Evolutionary conservation across 2,113 vertebrate species (phyloP), one percentile per base, ranked within the genome.

Genomic region (Thalassarche chlororhynchos): DNA sequence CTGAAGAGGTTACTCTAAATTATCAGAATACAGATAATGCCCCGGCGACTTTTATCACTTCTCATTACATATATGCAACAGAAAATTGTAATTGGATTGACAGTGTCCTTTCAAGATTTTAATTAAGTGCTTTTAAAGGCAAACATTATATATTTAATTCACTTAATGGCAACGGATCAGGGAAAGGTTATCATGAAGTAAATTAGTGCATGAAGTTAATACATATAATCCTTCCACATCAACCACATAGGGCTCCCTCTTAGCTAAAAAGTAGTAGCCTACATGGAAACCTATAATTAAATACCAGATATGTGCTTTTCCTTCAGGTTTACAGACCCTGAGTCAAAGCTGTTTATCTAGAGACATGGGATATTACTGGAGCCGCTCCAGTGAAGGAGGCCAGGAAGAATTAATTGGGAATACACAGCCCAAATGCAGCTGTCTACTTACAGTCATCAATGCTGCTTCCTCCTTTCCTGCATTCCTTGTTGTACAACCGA

Each of bases 401-500:
- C 61, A 31, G 55, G 49, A 71, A 51, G 25, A 78, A 84, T 25
- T 55, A 60, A 44, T 3, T 40, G 4, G 57, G 36, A 84, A 54
- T 42, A 80, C 9, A 34, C 51, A 87, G 60, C 17, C 32, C 70
- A 76, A 87, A 82, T 13, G 34, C 55, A 89, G 31, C 8, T 58
- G 36, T 58, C 76, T 78, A 98, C 99, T 97, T 96, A 99, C 99
- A 75, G 85, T 99, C 96, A 68, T 98, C 98, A 21, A 99, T 98
- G 94, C 98, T 69, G 28, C 98, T 96, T 80, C 98, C 98, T 92
- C 98, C 98, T 91, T 98, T 99, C 49, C 97, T 91, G 55, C 95
- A 97, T 93, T 98, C 97, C 95, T 98, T 99, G 98, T 99, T 99
- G 98, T 99, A 99, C 97, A 99, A 97, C 20, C 97, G 98, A 96